Base-by-base conservation (phyloP, 2,113 vertebrate genomes). In the Nothoprocta perdicaria region DNA sequence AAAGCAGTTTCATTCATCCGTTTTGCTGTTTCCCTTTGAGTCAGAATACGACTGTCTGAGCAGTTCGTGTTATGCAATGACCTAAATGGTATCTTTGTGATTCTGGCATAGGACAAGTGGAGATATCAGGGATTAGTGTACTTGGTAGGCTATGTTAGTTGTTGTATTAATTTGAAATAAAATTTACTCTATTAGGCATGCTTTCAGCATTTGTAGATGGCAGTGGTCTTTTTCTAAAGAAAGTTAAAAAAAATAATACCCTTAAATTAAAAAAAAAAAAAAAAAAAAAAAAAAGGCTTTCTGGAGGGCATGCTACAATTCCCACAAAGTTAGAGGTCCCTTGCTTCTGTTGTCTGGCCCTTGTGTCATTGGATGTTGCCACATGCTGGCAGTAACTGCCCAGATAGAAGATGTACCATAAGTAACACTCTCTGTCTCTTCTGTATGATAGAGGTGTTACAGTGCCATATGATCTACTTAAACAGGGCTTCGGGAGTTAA, bases 1-100 rank as follows among this genome's bases (percentile, higher is more conserved):
- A 58, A 10, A 35, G 5, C 74, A 66, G 57, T 40, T 12, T 26
- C 2, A 17, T 62, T 78, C 31, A 46, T 14, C 9, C 8, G 2
- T 21, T 19, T 8, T 9, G 4, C 1, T 1, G 8, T 3, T 41
- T 3, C 9, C 14, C 10, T 26, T 22, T 23, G 48, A 66, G 27
- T 38, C 11, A 43, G 4, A 2, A 8, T 55, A 60, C 1, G 3
- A 2, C 11, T 71, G 23, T 72, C 61, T 55, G 58, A 82, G 58
- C 21, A 76, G 21, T 13, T 21, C 4, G 1, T 12, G 5, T 6
- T 91, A 9, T 43, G 2, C 8, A 15, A 7, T 61, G 11, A 26
- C 6, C 13, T 33, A 41, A 31, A 31, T 7, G 4, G 4, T 21
- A 4, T 27, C 23, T 57, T 57, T 2, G 1, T 17, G 38, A 55